Base-by-base conservation (phyloP, 2,113 vertebrate species). In the Accipiter virgatus region DNA sequence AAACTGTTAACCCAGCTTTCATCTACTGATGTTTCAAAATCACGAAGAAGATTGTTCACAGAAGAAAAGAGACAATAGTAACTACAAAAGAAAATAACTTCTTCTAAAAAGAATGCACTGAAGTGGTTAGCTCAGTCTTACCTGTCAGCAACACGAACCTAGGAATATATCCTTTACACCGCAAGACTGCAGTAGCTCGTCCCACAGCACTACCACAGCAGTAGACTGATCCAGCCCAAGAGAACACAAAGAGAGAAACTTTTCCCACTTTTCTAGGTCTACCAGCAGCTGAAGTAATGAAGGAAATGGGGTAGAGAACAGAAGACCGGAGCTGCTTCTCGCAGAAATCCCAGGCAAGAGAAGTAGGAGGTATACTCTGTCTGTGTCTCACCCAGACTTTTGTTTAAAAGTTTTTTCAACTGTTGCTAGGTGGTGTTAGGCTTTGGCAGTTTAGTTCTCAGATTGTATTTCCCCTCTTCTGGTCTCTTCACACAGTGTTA, bases 401-500 rank as follows among this genome's bases (percentile, higher is more conserved):
- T 98, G 97, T 98, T 98, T 96, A 83, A 98, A 97, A 98, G 97
- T 97, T 97, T 98, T 97, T 98, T 98, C 98, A 98, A 97, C 98
- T 98, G 98, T 98, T 98, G 98, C 98, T 98, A 98, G 98, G 98
- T 98, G 98, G 97, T 98, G 97, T 97, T 98, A 97, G 97, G 97
- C 95, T 98, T 97, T 97, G 98, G 98, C 98, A 98, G 98, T 98
- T 97, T 96, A 97, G 97, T 97, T 97, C 98, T 96, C 94, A 97
- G 97, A 98, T 98, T 98, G 97, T 96, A 97, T 98, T 98, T 98
- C 97, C 96, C 97, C 96, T 98, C 96, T 92, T 96, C 98, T 98
- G 98, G 96, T 97, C 97, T 98, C 97, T 97, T 96, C 97, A 96
- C 97, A 91, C 97, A 95, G 97, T 93, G 98, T 97, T 96, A 93